These are phyloP conservation scores for Pogonus chalceus DNA, from an alignment of 1,140 invertebrate species.

Conservation along the genomic window DNA sequence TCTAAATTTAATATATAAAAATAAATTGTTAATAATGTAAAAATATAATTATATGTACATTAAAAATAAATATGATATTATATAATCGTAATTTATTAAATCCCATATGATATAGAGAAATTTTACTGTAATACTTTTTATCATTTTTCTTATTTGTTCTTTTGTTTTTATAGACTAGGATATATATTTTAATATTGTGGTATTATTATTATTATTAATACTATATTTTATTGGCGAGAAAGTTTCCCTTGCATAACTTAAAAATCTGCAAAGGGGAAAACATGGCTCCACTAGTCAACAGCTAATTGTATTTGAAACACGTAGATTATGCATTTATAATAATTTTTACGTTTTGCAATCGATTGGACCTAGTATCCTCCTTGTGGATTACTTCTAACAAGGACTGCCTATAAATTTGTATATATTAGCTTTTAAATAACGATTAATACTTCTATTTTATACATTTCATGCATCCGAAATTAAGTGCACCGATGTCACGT, in stretches of 20 bases:
- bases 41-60: too few relatives aligned
- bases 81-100: background rate
- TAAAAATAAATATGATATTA: too few relatives aligned
- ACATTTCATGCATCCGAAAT: background rate
- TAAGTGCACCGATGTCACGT: background rate
- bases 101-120: background rate
- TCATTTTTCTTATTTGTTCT: background rate
- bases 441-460: background rate
- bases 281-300: background rate
- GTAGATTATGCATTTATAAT: background rate
- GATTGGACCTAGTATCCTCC: background rate
- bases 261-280: background rate
- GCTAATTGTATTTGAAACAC: background rate
- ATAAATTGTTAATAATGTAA: too few relatives aligned
- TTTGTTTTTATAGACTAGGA: background rate
- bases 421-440: background rate
- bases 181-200: background rate
- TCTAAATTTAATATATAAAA: too few relatives aligned
- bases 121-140: background rate
- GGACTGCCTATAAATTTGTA: conserved; percentile 3
- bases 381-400: background rate
- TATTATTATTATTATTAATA: too few relatives aligned
- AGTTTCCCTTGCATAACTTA: too few relatives aligned
- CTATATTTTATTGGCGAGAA: too few relatives aligned
- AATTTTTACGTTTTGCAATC: background rate